Conservation (phyloP, 2,888 invertebrate genomes). For the Oscheius sp. region DNA sequence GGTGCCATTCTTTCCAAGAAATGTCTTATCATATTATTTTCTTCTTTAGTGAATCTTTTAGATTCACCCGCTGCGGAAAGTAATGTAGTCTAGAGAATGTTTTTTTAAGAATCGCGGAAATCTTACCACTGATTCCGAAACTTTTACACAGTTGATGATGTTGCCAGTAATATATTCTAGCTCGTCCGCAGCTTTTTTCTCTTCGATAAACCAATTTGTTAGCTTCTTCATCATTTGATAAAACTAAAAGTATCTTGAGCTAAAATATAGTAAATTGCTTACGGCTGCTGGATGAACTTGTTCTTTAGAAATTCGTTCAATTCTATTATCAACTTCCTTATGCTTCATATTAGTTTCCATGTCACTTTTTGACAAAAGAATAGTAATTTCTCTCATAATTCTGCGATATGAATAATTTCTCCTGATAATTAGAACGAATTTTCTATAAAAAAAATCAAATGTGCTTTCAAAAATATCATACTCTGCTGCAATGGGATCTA, state of each 20-base stretch:
- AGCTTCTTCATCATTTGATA: conserved; percentile 30
- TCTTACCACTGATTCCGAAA: conserved; percentile 23
- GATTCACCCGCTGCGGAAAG: neutral
- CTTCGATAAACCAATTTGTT: conserved; percentile 36
- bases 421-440: conserved; percentile 32
- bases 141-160: conserved; percentile 28
- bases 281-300: conserved; percentile 32
- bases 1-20: conserved; percentile 26
- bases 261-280: too few species aligned
- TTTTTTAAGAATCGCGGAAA: neutral
- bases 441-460: conserved; percentile 23
- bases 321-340: conserved; percentile 32
- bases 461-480: conserved; percentile 17
- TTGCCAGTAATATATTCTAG: conserved; percentile 34
- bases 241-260: conserved; percentile 22
- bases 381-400: conserved; percentile 20
- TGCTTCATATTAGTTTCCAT: neutral
- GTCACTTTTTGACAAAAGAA: conserved; percentile 1
- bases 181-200: conserved; percentile 29
- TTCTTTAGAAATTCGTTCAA: conserved; percentile 27
- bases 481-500: conserved; percentile 27
- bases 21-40: neutral
- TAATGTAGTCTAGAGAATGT: neutral
- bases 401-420: conserved; percentile 38
- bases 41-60: conserved; percentile 11